Base-by-base conservation (phyloP, 2,113 vertebrate genomes). In the Oryzias curvinotus region DNA sequence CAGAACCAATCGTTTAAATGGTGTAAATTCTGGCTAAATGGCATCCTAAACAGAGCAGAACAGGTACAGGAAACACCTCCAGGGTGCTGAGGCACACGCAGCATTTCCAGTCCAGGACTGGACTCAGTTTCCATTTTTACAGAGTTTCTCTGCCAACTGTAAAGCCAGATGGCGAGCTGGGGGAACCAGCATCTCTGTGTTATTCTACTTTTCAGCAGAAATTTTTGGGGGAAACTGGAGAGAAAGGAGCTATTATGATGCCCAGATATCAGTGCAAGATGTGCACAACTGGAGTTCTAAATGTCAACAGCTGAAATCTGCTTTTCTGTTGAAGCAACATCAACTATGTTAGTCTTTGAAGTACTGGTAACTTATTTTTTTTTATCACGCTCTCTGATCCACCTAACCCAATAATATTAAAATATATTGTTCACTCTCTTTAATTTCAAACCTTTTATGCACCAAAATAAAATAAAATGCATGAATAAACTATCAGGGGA, bases 41-140 rank as follows among this genome's bases (percentile, higher is more conserved):
- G 67, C 42, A 45, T 68, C 68, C 51, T 51, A 80, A 79, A 63
- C 71, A 52, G 74, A 80, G 75, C 81, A 85, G 70, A 84, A 75
- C 77, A 63, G 65, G 69, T 79, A 70, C 23, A 76, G 65, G 77
- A 75, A 78, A 69, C 77, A 52, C 47, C 67, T 72, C 76, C 52
- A 36, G 72, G 64, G 36, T 14, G 14, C 36, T 36, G 14, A 57
- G 28, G 16, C 55, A 56, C 68, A 26, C 42, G 19, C 8, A 65
- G 75, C 14, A 47, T 50, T 65, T 51, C 52, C 48, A 62, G 17
- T 47, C 42, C 4, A 5, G 53, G 28, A 57, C 7, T 19, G 10
- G 5, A 65, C 54, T 60, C 23, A 14, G 21, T 68, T 57, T 67
- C 28, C 66, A 65, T 52, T 51, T 36, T 62, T 25, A 52, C 55